Evolutionary conservation across 2,113 vertebrate genomes (phyloP).

Genomic region (Acanthisitta chloris): DNA sequence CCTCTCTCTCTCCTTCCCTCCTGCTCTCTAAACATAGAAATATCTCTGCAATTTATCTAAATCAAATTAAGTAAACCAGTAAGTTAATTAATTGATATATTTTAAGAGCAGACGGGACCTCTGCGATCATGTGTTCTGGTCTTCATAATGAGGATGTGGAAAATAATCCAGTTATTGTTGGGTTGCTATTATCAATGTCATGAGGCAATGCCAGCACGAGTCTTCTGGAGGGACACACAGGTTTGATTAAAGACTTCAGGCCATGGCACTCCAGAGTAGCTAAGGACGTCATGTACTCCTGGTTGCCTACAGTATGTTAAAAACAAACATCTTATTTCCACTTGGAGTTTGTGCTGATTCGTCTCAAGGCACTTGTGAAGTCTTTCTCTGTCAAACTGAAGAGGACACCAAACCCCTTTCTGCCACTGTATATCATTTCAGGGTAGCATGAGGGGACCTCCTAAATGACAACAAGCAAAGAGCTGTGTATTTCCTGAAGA

Average conservation of each 20-base stretch:
- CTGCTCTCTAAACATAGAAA: neutral
- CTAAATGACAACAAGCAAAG: neutral
- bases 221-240: neutral
- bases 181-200: neutral
- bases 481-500: neutral
- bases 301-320: neutral
- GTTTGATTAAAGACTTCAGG: neutral
- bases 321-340: neutral
- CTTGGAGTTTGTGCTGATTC: neutral
- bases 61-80: neutral
- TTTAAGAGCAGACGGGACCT: neutral
- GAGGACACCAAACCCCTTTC: neutral
- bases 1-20: neutral
- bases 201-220: fast-evolving
- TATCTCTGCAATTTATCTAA: neutral
- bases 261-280: neutral
- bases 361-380: neutral
- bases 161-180: neutral
- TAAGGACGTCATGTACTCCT: neutral
- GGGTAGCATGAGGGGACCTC: neutral
- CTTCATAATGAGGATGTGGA: neutral
- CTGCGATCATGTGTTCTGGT: neutral
- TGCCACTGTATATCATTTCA: neutral
- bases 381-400: neutral
- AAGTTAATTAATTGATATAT: neutral